phyloP scores from a whole-genome alignment of 2,113 vertebrate species.

The rabbit (Oryctolagus cuniculus) region DNA sequence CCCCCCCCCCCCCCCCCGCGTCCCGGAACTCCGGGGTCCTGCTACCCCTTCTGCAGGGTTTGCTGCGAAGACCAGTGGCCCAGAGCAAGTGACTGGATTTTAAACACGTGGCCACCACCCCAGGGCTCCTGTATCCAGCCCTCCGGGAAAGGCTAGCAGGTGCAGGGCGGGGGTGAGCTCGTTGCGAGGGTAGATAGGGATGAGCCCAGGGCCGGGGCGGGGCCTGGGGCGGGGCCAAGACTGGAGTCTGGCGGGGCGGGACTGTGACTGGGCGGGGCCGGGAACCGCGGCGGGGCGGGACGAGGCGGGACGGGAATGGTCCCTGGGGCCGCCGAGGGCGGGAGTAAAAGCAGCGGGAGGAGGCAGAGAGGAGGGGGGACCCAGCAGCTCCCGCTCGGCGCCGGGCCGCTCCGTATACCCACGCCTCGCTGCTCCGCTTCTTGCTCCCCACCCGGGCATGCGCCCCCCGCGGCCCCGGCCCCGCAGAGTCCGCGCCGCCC shows the following conservation, averaged over 20 bases:
- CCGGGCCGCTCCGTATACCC: background rate
- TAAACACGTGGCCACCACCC: background rate
- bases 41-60: background rate
- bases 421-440: slow-evolving; percentile 57
- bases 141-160: background rate
- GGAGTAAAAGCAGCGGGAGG: slow-evolving; percentile 47
- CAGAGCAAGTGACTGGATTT: background rate
- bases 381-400: background rate
- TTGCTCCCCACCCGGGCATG: slow-evolving; percentile 75
- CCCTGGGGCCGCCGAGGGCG: background rate
- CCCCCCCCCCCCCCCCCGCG: no score
- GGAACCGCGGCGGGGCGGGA: background rate
- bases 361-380: slow-evolving; percentile 19
- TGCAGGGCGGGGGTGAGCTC: background rate
- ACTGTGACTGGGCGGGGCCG: background rate
- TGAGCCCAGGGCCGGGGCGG: background rate
- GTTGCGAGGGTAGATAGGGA: background rate
- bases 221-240: background rate
- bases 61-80: background rate
- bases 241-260: background rate
- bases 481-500: slow-evolving; percentile 62
- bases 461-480: slow-evolving; percentile 65
- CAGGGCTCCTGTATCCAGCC: background rate
- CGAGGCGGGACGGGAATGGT: slow-evolving; percentile 34
- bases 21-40: background rate